phyloP scores from a whole-genome alignment of 2,113 vertebrate species.

The Mus musculus region GRCm39 chr2:75100001-75100500 shows the following conservation, averaged over 20 bases:
- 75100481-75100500: background rate
- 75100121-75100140: background rate
- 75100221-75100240: background rate
- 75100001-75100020: background rate
- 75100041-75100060: background rate
- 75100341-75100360: background rate
- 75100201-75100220: background rate
- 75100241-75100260: background rate
- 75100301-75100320: slow-evolving; percentile 8
- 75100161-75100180: background rate
- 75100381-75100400: slow-evolving; percentile 12
- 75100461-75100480: background rate
- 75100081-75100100: background rate
- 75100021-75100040: background rate
- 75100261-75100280: slow-evolving; percentile 1
- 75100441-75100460: accelerated
- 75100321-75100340: slow-evolving; percentile 36
- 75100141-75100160: background rate
- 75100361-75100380: background rate
- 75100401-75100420: background rate
- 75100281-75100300: background rate
- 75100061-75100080: background rate
- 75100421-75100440: background rate
- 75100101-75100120: background rate
- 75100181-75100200: slow-evolving; percentile 27